These are phyloP conservation scores for Nebria ingens DNA, from an alignment of 1,140 invertebrate species.

Conservation along the genomic window DNA sequence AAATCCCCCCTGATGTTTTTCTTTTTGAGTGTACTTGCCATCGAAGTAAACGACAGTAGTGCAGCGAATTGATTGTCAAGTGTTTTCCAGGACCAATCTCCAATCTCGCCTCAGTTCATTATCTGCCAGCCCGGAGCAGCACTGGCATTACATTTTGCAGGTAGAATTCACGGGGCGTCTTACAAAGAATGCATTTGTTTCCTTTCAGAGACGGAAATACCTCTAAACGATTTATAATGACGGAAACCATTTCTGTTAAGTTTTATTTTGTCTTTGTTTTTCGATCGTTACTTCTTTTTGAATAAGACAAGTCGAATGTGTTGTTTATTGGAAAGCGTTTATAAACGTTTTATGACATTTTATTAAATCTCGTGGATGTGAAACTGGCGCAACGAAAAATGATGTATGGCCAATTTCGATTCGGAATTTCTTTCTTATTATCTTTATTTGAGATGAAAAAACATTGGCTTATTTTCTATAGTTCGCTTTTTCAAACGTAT, in stretches of 20 bases:
- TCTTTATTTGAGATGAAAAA: neutral
- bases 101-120: neutral
- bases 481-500: no score
- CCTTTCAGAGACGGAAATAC: no score
- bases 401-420: neutral
- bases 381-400: neutral
- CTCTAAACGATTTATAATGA: conserved; percentile 28
- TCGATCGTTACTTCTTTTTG: neutral
- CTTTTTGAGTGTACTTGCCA: no score
- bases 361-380: neutral
- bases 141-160: no score
- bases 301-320: neutral
- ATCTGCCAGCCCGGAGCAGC: neutral
- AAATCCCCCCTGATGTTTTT: no score
- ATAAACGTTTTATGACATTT: neutral
- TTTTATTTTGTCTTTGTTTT: neutral
- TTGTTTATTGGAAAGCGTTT: neutral
- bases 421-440: neutral
- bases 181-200: no score
- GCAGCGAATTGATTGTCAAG: neutral
- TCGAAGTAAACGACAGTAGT: no score
- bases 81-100: no score
- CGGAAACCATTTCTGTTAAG: conserved; percentile 23
- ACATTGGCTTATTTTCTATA: no score
- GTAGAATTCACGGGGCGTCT: neutral